Evolutionary conservation across 2,797 vertebrate genomes (phyloP).

Genomic region (Semaprochilodus insignis): DNA sequence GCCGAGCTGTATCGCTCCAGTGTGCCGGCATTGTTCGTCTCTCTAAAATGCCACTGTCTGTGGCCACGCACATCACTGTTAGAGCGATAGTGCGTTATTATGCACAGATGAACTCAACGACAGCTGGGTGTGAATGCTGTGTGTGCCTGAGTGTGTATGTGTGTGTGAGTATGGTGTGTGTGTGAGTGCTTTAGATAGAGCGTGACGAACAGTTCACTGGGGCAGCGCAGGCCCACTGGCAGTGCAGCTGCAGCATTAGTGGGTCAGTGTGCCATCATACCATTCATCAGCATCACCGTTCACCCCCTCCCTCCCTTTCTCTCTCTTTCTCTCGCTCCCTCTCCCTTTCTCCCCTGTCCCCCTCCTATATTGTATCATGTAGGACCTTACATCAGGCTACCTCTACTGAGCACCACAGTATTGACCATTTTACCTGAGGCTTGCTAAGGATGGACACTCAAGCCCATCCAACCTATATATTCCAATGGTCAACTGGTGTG

Average conservation of each 20-base stretch:
- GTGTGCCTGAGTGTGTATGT: slow-evolving; percentile 39
- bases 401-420: neutral
- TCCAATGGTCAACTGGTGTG: neutral
- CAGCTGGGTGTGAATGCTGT: slow-evolving; percentile 57
- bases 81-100: slow-evolving; percentile 47
- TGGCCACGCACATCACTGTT: slow-evolving; percentile 35
- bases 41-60: slow-evolving; percentile 44
- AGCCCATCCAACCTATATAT: neutral
- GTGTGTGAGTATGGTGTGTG: slow-evolving; percentile 45
- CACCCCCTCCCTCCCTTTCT: slow-evolving; percentile 49
- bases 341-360: neutral
- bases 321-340: slow-evolving; percentile 5
- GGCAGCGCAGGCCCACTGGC: slow-evolving; percentile 72
- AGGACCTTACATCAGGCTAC: slow-evolving; percentile 33
- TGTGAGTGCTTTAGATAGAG: slow-evolving; percentile 47
- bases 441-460: neutral
- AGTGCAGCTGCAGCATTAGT: slow-evolving; percentile 75
- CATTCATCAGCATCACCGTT: slow-evolving; percentile 73
- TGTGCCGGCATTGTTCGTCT: slow-evolving; percentile 36
- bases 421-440: slow-evolving; percentile 2
- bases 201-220: slow-evolving; percentile 55
- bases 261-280: slow-evolving; percentile 81
- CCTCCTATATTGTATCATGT: slow-evolving; percentile 10
- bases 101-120: slow-evolving; percentile 61
- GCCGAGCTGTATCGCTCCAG: slow-evolving; percentile 37